Percentiles rank a stretch among this genome's conserved stretches.
Evolutionary conservation across 2,888 invertebrate genomes (phyloP).

Genomic region (Dorcus hopei): DNA sequence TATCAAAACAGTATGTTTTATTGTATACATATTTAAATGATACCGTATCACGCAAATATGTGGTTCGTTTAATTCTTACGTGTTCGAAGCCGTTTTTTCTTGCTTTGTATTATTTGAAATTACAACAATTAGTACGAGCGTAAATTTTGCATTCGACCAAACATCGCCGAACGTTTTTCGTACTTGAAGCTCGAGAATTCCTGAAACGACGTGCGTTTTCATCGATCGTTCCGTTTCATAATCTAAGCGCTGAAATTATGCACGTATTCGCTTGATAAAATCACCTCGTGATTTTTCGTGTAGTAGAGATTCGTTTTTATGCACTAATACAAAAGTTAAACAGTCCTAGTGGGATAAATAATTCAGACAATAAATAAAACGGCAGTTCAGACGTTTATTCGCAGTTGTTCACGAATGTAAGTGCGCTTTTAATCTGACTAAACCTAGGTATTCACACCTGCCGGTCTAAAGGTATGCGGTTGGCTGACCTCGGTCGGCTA

Average conservation of each 20-base stretch:
- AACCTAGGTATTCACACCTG: conserved; percentile 28
- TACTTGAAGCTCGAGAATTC: too few relatives aligned
- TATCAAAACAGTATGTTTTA: background rate
- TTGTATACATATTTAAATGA: conserved; percentile 1
- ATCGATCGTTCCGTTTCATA: too few relatives aligned
- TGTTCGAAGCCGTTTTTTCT: background rate
- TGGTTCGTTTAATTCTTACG: conserved; percentile 1
- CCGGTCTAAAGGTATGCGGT: conserved; percentile 28
- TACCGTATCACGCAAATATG: background rate
- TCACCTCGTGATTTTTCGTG: too few relatives aligned
- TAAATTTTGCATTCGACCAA: too few relatives aligned
- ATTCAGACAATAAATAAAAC: conserved; percentile 18
- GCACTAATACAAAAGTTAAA: too few relatives aligned
- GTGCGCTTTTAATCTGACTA: conserved; percentile 20
- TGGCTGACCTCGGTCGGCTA: conserved; percentile 29
- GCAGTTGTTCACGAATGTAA: conserved; percentile 3
- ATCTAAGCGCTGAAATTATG: too few relatives aligned
- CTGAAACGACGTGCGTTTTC: too few relatives aligned
- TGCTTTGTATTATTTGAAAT: background rate
- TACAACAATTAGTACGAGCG: too few relatives aligned
- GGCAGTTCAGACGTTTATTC: conserved; percentile 8
- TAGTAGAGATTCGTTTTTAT: too few relatives aligned
- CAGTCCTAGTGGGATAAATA: background rate
- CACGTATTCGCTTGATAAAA: too few relatives aligned
- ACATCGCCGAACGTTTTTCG: too few relatives aligned